phyloP scores from a whole-genome alignment of 2,797 vertebrate species.

The Rhinogobio ventralis region DNA sequence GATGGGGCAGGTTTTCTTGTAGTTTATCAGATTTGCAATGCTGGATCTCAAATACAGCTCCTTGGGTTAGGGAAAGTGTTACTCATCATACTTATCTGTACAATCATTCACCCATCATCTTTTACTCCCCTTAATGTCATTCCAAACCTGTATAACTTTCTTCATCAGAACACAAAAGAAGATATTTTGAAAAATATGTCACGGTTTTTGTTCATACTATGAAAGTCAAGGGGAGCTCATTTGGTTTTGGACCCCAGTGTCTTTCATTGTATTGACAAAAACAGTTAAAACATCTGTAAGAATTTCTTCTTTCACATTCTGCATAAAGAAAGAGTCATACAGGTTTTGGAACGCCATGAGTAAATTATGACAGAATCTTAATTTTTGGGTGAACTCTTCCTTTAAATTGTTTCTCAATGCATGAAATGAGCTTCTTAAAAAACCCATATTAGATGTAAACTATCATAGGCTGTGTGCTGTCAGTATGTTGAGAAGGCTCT shows the following conservation, averaged over 20 bases:
- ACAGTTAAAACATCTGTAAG: not conserved
- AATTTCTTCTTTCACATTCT: not conserved
- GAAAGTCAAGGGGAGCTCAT: not conserved
- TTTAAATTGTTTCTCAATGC: not conserved
- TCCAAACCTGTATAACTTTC: not conserved
- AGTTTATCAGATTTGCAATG: conserved; percentile 15
- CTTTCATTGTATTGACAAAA: not conserved
- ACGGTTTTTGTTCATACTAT: not conserved
- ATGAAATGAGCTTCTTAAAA: not conserved
- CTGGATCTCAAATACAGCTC: not conserved
- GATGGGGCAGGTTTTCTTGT: not conserved
- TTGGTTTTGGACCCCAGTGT: not conserved
- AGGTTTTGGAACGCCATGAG: not conserved
- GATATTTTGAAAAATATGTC: not conserved
- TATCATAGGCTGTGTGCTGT: conserved; percentile 16
- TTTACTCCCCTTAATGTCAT: not conserved
- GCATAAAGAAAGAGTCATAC: not conserved
- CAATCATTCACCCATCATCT: not conserved
- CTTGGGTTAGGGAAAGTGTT: not conserved
- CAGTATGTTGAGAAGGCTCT: conserved; percentile 46
- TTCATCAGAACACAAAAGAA: not conserved
- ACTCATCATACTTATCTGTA: not conserved
- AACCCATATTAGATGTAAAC: conserved; percentile 14
- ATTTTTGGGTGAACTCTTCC: not conserved
- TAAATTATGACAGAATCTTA: too few species aligned